Conservation (phyloP, 2,888 invertebrate genomes). For the Phortica magna region DNA sequence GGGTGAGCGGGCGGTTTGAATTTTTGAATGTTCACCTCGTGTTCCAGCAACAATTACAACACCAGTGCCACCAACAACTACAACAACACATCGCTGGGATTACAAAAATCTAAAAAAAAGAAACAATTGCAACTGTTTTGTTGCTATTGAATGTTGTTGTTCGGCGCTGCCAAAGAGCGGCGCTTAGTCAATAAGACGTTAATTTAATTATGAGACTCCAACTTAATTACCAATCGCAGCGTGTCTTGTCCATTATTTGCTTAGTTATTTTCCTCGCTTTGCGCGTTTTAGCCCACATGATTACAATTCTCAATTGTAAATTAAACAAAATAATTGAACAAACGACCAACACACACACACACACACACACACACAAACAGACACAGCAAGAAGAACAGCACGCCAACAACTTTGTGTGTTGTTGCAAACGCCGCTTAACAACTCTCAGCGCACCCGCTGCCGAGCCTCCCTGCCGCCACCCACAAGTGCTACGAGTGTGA, state of each 20-base stretch:
- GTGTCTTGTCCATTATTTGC: constrained; percentile 36
- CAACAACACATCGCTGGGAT: background rate
- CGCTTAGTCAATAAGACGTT: constrained; percentile 67
- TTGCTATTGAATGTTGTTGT: constrained; percentile 24
- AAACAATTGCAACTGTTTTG: constrained; percentile 26
- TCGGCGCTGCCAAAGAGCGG: constrained; percentile 25
- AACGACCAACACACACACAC: background rate
- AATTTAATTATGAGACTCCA: constrained; percentile 74
- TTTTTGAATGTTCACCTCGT: background rate
- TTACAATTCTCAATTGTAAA: constrained; percentile 53
- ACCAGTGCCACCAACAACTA: constrained; percentile 15
- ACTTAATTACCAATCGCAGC: constrained; percentile 64
- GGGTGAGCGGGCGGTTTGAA: constrained; percentile 10
- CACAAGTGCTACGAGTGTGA: background rate
- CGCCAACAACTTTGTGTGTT: background rate
- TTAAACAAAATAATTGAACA: constrained; percentile 55
- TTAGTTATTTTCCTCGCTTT: background rate
- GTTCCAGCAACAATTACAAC: constrained; percentile 5
- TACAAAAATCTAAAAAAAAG: background rate
- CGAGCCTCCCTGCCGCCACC: background rate
- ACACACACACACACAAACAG: background rate
- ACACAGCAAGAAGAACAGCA: background rate
- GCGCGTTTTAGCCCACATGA: constrained; percentile 31
- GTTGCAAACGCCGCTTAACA: background rate
- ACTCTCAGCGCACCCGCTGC: background rate